phyloP scores from a whole-genome alignment of 2,888 invertebrate genomes.

The Epinotia demarniana region DNA sequence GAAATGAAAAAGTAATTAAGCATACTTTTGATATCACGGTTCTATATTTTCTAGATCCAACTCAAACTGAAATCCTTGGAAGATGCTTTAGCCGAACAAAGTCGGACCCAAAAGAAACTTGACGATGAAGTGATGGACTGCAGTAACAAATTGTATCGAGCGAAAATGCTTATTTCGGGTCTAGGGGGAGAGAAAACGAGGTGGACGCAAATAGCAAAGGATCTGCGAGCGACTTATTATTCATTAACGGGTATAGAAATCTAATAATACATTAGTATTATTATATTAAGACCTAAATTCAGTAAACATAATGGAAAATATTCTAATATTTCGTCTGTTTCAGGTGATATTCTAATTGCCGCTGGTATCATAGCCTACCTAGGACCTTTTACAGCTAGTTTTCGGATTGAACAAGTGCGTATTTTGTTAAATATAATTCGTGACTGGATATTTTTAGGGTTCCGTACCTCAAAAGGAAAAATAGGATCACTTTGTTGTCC shows the following conservation, averaged over 20 bases:
- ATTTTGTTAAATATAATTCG: background rate
- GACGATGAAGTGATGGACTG: conserved; percentile 95
- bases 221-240: conserved; percentile 87
- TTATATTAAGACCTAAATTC: background rate
- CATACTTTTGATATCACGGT: background rate
- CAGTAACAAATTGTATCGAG: conserved; percentile 93
- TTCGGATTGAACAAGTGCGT: conserved; percentile 82
- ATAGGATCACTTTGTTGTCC: too few species aligned
- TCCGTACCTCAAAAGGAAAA: too few species aligned
- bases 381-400: conserved; percentile 93
- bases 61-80: conserved; percentile 89
- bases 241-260: conserved; percentile 87
- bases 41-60: conserved; percentile 68
- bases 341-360: conserved; percentile 94
- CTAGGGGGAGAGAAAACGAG: conserved; percentile 95
- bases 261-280: background rate
- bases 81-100: conserved; percentile 88
- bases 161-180: conserved; percentile 96
- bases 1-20: background rate
- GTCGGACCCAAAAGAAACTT: conserved; percentile 87
- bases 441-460: too few species aligned
- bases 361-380: conserved; percentile 96
- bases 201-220: conserved; percentile 92
- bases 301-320: background rate
- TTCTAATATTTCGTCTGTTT: background rate